Base-by-base conservation (phyloP, 2,888 invertebrate genomes). In the Melieria picta region DNA sequence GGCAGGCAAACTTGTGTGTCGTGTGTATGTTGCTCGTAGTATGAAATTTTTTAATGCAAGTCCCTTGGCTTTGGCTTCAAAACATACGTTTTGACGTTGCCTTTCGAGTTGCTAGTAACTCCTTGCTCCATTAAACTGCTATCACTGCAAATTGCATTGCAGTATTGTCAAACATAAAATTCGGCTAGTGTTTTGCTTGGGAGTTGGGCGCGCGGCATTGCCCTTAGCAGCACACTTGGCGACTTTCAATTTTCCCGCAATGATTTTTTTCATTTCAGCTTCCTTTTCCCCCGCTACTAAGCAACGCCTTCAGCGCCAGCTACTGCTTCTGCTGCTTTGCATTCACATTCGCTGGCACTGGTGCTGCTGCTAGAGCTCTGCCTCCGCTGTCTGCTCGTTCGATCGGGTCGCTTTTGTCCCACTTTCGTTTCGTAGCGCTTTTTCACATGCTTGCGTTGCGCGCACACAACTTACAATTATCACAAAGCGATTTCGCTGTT, bases 361-460 rank as follows among this genome's bases (percentile, higher is more conserved):
- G 50, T 43, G 52, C 64, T 68, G 50, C 69, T 58, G 47, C 62
- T 50, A 50, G 58, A 63, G 46, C 56, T 48, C 61, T 48, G 55
- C 61, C 50, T 56, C 13, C 60, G 68, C 56, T 52, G 52, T 60
- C 56, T 50, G 55, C 9, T 62, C 48, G 46, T 10, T 48, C 43
- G 52, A 56, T 65, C 58, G 16, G 57, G 63, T 64, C 65, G 42
- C 58, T 52, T 65, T 62, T 74, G 73, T 64, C 73, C 73, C 68
- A 73, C 73, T 73, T 75, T 72, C 70, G 67, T 67, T 72, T 69
- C 42, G 47, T 48, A n/a, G 16, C 9, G 43, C 42, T 60, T 71
- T 74, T 71, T 52, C 30, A 43, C n/a, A 56, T 55, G 13, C 64
- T 71, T 56, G 30, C 52, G 10, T 5, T 9, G 16, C 43, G 46